phyloP scores from a whole-genome alignment of 2,113 vertebrate genomes.

The Elephantulus edwardii region DNA sequence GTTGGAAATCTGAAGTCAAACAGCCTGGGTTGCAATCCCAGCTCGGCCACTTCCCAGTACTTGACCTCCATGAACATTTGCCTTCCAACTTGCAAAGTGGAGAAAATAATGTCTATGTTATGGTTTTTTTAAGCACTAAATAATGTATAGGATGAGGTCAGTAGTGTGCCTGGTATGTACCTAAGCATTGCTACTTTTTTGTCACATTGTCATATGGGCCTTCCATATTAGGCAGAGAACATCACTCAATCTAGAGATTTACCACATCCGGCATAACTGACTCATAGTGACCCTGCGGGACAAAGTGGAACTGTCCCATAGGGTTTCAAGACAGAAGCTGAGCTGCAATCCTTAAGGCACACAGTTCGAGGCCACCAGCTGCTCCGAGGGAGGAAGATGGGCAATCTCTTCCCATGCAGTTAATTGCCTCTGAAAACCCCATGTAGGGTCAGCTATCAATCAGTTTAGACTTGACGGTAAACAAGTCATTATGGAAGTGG shows the following conservation, averaged over 20 bases:
- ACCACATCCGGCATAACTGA: no score
- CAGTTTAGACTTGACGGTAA: background rate
- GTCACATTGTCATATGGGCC: background rate
- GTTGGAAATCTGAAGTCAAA: background rate
- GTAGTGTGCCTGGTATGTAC: background rate
- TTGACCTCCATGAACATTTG: background rate
- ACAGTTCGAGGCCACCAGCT: no score
- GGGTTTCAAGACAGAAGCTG: no score
- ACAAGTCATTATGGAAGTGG: background rate
- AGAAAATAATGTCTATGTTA: background rate
- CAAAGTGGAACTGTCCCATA: no score
- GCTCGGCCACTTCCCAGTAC: background rate
- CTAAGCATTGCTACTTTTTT: background rate
- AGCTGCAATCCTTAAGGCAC: no score
- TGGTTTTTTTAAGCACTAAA: background rate
- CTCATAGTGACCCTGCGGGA: no score
- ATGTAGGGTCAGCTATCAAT: no score
- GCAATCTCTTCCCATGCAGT: no score
- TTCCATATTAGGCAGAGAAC: background rate
- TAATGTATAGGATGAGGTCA: background rate
- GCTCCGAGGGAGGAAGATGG: no score
- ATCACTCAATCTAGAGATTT: background rate
- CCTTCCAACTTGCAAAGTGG: background rate
- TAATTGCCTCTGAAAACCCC: no score
- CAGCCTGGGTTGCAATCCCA: background rate